Evolutionary conservation across 2,888 invertebrate genomes (phyloP).

Genomic region (Cataglyphis altisquamis): DNA sequence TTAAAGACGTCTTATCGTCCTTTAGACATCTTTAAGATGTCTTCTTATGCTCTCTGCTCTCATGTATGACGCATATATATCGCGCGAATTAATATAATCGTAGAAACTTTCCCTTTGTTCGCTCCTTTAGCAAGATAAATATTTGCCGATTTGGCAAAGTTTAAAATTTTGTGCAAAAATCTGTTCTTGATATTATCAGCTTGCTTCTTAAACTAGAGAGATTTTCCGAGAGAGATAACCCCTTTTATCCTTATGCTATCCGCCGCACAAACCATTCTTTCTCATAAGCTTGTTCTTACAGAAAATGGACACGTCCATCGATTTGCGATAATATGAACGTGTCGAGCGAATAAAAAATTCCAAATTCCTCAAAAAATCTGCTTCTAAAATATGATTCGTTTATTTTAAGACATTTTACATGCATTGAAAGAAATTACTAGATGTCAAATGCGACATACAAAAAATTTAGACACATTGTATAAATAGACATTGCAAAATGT

Average conservation of each 20-base stretch:
- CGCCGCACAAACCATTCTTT: neutral
- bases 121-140: neutral
- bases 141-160: neutral
- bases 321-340: constrained; percentile 19
- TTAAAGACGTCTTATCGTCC: too few species aligned
- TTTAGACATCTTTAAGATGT: too few species aligned
- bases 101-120: neutral
- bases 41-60: neutral
- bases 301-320: neutral
- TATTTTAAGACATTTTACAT: neutral
- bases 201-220: neutral
- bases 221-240: constrained; percentile 28
- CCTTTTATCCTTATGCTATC: constrained; percentile 5
- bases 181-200: constrained; percentile 16
- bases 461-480: neutral
- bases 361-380: constrained; percentile 1
- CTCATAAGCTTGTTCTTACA: neutral
- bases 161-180: constrained; percentile 1
- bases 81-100: constrained; percentile 20
- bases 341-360: neutral
- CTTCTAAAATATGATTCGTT: neutral
- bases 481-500: neutral
- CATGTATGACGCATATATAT: neutral
- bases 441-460: neutral
- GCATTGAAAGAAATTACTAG: neutral